Percentiles rank a stretch among this genome's conserved stretches.
Conservation (phyloP, 2,113 vertebrate genomes). For the Lepisosteus osseus region DNA sequence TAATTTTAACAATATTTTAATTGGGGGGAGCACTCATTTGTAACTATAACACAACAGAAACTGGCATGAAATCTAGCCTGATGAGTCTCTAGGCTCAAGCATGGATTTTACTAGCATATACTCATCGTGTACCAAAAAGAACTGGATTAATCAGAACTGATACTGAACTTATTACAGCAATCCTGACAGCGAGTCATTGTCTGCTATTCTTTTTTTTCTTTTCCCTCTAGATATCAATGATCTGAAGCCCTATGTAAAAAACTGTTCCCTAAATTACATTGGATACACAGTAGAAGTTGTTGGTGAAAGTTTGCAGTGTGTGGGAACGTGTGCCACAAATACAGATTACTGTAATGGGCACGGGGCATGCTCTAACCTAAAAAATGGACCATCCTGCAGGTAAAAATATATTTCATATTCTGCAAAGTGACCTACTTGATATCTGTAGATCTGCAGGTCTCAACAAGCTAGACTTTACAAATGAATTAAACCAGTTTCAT, state of each 20-base stretch:
- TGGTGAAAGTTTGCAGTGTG: slow-evolving; percentile 49
- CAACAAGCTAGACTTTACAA: too few relatives aligned
- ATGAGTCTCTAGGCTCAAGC: neutral
- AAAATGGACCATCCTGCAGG: slow-evolving; percentile 43
- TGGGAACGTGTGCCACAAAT: slow-evolving; percentile 43
- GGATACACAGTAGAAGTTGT: slow-evolving; percentile 42
- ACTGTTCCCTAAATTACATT: slow-evolving; percentile 36
- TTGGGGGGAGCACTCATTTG: too few relatives aligned
- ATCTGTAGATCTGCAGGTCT: neutral
- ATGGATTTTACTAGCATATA: neutral
- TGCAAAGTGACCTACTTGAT: neutral
- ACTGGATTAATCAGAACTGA: too few relatives aligned
- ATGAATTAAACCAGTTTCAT: too few relatives aligned
- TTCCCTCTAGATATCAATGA: slow-evolving; percentile 45
- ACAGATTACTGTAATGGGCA: slow-evolving; percentile 46
- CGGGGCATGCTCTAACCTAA: slow-evolving; percentile 48
- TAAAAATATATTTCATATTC: slow-evolving; percentile 34
- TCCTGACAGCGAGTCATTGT: neutral
- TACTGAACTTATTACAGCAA: neutral
- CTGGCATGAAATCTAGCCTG: neutral
- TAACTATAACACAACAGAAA: too few relatives aligned
- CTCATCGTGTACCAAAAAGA: neutral
- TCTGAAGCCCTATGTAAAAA: slow-evolving; percentile 35
- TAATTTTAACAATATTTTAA: too few relatives aligned
- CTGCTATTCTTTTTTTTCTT: neutral